A percentile compares a stretch with the other conserved stretches of the same genome.
Evolutionary conservation across 2,113 vertebrate genomes (phyloP).

Genomic region (Cettia cetti): DNA sequence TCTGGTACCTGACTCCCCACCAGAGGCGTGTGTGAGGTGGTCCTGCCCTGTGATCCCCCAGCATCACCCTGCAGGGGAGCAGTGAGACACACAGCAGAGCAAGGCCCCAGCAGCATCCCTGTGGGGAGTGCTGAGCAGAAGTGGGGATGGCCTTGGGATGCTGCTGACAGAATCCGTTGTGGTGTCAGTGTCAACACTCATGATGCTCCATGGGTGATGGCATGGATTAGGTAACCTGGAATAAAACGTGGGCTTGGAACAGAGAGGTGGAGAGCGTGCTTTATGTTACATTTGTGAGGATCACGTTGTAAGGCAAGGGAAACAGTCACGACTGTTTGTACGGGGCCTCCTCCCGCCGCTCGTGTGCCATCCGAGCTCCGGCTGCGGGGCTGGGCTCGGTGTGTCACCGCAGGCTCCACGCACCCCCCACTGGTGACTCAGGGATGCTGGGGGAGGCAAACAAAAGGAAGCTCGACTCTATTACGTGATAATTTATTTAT

Average conservation of each 20-base stretch:
- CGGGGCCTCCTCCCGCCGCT: not conserved
- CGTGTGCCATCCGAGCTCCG: not conserved
- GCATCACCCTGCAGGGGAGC: rapidly evolving
- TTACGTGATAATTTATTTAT: not conserved
- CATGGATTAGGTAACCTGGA: not conserved
- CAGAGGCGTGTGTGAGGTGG: not conserved
- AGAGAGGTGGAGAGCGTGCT: not conserved
- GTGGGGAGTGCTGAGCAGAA: not conserved
- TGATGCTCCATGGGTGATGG: not conserved
- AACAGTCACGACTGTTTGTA: not conserved
- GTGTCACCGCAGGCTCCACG: not conserved
- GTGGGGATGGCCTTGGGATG: rapidly evolving
- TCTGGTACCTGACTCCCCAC: not conserved
- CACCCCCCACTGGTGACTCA: not conserved
- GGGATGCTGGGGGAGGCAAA: not conserved
- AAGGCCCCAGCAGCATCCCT: rapidly evolving
- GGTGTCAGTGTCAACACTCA: too few relatives aligned
- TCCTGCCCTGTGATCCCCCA: not conserved
- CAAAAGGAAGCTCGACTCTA: not conserved
- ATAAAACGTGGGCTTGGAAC: not conserved
- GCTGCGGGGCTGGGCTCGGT: not conserved
- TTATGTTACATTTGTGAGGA: not conserved
- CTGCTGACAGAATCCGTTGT: not conserved
- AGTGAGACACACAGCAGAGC: rapidly evolving
- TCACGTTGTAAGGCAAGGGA: not conserved